A percentile compares a stretch with the other conserved stretches of the same genome.
These are phyloP conservation scores for Pseudorhombus dupliciocellatus DNA, from an alignment of 2,113 vertebrate genomes.

Conservation along the genomic window DNA sequence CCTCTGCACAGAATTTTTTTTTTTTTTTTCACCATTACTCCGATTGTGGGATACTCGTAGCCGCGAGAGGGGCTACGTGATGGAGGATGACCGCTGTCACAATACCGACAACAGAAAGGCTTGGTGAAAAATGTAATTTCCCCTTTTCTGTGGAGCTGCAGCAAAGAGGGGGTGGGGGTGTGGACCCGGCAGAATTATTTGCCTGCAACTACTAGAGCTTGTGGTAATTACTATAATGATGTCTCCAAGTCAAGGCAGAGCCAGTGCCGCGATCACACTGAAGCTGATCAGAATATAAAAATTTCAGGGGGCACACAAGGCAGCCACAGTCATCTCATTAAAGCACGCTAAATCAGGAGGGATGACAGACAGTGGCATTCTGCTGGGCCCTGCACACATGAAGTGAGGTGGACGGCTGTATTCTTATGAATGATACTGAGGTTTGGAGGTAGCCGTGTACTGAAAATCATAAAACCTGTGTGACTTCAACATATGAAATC, in stretches of 20 bases:
- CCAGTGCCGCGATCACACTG: constrained; percentile 63
- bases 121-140: constrained; percentile 76
- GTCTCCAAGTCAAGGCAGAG: constrained; percentile 71
- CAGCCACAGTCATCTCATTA: constrained; percentile 70
- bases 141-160: constrained; percentile 61
- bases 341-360: constrained; percentile 44
- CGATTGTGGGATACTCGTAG: constrained; percentile 72
- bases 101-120: constrained; percentile 71
- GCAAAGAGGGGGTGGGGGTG: constrained; percentile 41
- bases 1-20: constrained; percentile 39
- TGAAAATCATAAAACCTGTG: background rate
- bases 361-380: constrained; percentile 38
- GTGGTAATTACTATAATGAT: constrained; percentile 82
- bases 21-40: constrained; percentile 72
- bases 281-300: constrained; percentile 72
- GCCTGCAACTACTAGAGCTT: constrained; percentile 80
- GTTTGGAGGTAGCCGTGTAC: background rate
- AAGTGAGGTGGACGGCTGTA: constrained; percentile 22
- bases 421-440: background rate
- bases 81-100: constrained; percentile 76
- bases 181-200: constrained; percentile 71
- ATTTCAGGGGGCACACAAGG: constrained; percentile 66
- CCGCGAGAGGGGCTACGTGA: constrained; percentile 67
- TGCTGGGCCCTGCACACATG: constrained; percentile 7
- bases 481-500: background rate